These are phyloP conservation scores for Andrena fulva DNA, from an alignment of 2,888 invertebrate species.

Conservation along the genomic window DNA sequence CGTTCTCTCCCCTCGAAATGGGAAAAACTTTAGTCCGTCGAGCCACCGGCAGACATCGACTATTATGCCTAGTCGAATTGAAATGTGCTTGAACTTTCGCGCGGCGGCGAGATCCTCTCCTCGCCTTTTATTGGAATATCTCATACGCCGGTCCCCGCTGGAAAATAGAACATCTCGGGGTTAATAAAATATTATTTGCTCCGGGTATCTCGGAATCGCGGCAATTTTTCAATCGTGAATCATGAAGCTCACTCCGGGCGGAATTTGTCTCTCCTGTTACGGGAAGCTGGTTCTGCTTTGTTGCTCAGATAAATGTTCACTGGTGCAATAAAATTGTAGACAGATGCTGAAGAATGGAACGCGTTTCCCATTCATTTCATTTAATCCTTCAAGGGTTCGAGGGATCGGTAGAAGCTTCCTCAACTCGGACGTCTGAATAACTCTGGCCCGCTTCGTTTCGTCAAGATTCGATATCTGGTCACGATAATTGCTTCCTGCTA, in stretches of 20 bases:
- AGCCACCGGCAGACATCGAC: conserved; percentile 35
- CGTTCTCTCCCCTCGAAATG: conserved; percentile 1
- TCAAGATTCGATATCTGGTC: conserved; percentile 17
- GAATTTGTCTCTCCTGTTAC: background rate
- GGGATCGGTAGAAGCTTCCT: background rate
- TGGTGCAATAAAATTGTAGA: conserved; percentile 1
- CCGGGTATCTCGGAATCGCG: background rate
- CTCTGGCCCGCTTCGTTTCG: background rate
- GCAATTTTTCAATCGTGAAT: conserved; percentile 29
- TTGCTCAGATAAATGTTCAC: conserved; percentile 10
- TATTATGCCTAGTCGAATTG: conserved; percentile 49
- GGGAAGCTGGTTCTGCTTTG: background rate
- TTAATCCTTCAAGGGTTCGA: background rate
- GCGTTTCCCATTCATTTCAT: background rate
- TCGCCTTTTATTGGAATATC: conserved; percentile 47
- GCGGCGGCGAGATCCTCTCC: background rate
- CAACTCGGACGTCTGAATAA: background rate
- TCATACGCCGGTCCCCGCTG: background rate
- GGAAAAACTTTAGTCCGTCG: conserved; percentile 29
- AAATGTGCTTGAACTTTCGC: conserved; percentile 39
- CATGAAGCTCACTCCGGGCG: background rate
- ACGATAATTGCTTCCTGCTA: conserved; percentile 29
- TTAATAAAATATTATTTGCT: conserved; percentile 38
- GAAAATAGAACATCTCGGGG: conserved; percentile 21
- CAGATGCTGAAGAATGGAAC: background rate